Evolutionary conservation across 2,113 vertebrate genomes (phyloP), one percentile per base, ranked within the genome.

Genomic region (Nestor notabilis): DNA sequence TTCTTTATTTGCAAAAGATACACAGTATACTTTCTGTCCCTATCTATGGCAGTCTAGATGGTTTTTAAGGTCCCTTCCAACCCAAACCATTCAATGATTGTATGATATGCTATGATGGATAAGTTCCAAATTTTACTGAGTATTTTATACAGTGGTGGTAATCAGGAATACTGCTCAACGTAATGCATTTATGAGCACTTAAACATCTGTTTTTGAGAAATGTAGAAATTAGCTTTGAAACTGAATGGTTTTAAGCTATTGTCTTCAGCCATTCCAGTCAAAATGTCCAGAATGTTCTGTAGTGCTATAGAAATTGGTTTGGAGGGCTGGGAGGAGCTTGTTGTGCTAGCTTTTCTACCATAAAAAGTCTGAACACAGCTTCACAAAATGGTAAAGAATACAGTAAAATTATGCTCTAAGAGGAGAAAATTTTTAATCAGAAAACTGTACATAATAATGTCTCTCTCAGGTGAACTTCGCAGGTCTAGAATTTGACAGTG

Each of bases 51-150:
- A 58, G 56, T 58, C 56, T 58, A n/a, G 56, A 52, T 52, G 50
- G 16, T 5, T 13, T 58, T 58, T 35, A 24, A 58, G 15, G 56
- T 24, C 56, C 56, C 33, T 58, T 58, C 33, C 13, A 35, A 23
- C 23, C 21, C 13, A 35, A n/a, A 58, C 33, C 56, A 58, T 58
- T 58, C 33, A n/a, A 15, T 58, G 33, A 23, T 24, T 24, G 33
- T 24, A 24, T 58, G 55, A 24, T 49, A 14, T 2, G 24, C 49
- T 23, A 0, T 33, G 14, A 11, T 5, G 3, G 4, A 3, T 83
- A 44, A 44, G 12, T 72, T 47, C 20, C 20, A 85, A 0, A 55
- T 74, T 31, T 27, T 39, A 29, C 52, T 79, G 18, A 2, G 2
- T 53, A 5, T 58, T 91, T 90, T 29, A 7, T 29, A 39, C 18